These are phyloP conservation scores for Manis crassicaudata DNA, from an alignment of 2,797 vertebrate genomes.

Conservation along the genomic window DNA sequence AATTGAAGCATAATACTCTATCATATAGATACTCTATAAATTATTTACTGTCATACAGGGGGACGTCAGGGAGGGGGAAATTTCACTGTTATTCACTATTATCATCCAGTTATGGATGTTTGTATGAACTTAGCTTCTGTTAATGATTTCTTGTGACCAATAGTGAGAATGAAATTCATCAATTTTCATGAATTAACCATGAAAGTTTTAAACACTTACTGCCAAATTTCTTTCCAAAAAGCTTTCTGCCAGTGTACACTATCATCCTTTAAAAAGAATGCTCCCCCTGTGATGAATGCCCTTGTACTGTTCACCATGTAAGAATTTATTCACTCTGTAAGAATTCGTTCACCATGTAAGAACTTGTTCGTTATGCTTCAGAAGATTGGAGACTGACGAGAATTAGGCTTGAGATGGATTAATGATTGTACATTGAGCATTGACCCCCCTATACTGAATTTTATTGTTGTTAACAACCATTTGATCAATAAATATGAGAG, in stretches of 20 bases:
- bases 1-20: not conserved
- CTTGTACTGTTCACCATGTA: no score
- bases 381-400: no score
- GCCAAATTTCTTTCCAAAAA: conserved; percentile 30
- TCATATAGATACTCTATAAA: not conserved
- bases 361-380: no score
- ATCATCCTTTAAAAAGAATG: not conserved
- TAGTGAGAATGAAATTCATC: conserved; percentile 8
- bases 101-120: not conserved
- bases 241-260: not conserved
- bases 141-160: not conserved
- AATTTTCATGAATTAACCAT: not conserved
- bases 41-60: not conserved
- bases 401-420: no score
- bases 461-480: no score
- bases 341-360: no score
- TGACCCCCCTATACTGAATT: no score
- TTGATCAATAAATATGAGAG: no score
- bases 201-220: not conserved
- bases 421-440: no score
- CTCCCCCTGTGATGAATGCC: no score
- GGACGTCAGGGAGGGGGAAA: not conserved
- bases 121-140: conserved; percentile 19
- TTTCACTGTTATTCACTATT: not conserved
- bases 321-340: no score